Evolutionary conservation across 2,888 invertebrate species (phyloP), one percentile per base, ranked within the genome.

Genomic region (Nebria salina): DNA sequence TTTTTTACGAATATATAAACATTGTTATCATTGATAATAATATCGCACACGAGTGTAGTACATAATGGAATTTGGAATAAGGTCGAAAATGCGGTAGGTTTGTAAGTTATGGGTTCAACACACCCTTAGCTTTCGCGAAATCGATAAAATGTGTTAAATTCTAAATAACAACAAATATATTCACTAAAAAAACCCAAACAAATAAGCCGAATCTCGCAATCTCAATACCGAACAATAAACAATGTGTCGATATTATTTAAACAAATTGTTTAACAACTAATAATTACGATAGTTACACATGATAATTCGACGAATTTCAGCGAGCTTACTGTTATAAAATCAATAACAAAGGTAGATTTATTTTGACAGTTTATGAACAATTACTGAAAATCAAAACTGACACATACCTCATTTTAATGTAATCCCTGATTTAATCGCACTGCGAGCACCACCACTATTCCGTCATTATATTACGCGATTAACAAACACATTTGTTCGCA

Each of bases 121-220:
- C 88, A 88, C 88, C 88, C 87, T 86, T 85, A 86, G 84, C 83
- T 84, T 85, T 85, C 11, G 84, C 84, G 83, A 85, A 87, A 88
- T 88, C 87, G 86, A 88, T 88, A 87, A 87, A 87, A 86, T 87
- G 82, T 83, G 82, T 83, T 83, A 82, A 83, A 84, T 83, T 78
- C 75, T 65, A 82, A 83, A 82, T 75, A 77, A 81, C 54, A 81
- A 82, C 34, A 54, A 54, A 81, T 72, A 80, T 70, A 75, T 78
- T 73, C 65, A 13, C 7, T 4, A n/a, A 66, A 66, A 66, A 66
- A 25, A 34, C 2, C 34, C 34, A 34, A 34, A 34, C 4, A 20
- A 5, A 34, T 34, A 34, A 34, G 20, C 34, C 34, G 34, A 34
- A 34, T 34, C 34, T 34, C 34, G 2, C 34, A 34, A 2, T 34